These are phyloP conservation scores for Gisinianus flammeolus DNA, from an alignment of 2,888 invertebrate genomes.

Conservation along the genomic window DNA sequence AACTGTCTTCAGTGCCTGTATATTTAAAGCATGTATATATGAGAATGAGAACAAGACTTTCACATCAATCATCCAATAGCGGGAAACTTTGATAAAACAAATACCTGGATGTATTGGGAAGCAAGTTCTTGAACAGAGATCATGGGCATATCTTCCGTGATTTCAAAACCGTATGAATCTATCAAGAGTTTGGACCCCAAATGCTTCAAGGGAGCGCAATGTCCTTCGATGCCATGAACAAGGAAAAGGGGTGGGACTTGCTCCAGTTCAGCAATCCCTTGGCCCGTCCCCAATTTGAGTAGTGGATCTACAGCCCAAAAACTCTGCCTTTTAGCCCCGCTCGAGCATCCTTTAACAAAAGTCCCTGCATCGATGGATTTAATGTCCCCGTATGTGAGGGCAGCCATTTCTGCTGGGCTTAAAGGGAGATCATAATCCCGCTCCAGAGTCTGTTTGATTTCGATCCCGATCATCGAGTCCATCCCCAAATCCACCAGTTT, in stretches of 20 bases:
- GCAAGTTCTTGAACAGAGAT: conserved; percentile 5
- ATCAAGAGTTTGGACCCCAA: neutral
- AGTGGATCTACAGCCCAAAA: neutral
- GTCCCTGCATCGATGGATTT: conserved; percentile 25
- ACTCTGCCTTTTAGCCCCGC: neutral
- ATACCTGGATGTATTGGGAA: neutral
- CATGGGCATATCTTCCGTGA: neutral
- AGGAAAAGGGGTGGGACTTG: conserved; percentile 4
- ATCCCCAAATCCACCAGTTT: too few relatives aligned
- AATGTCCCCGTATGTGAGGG: conserved; percentile 13
- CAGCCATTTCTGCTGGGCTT: conserved; percentile 64
- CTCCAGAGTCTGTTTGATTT: too few relatives aligned
- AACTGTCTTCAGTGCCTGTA: too few relatives aligned
- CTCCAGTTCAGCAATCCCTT: conserved; percentile 1
- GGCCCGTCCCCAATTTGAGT: neutral
- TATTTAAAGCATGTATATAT: too few relatives aligned
- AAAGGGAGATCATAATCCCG: conserved; percentile 65
- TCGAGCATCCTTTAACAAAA: neutral
- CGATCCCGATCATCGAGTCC: too few relatives aligned
- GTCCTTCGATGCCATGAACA: conserved; percentile 18
- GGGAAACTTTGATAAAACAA: too few relatives aligned
- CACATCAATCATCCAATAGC: too few relatives aligned
- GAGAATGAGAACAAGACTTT: too few relatives aligned
- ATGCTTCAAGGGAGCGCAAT: neutral
- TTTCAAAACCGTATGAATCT: conserved; percentile 1